Conservation (phyloP, 2,888 invertebrate genomes). For the Hirtodrosophila confusa region DNA sequence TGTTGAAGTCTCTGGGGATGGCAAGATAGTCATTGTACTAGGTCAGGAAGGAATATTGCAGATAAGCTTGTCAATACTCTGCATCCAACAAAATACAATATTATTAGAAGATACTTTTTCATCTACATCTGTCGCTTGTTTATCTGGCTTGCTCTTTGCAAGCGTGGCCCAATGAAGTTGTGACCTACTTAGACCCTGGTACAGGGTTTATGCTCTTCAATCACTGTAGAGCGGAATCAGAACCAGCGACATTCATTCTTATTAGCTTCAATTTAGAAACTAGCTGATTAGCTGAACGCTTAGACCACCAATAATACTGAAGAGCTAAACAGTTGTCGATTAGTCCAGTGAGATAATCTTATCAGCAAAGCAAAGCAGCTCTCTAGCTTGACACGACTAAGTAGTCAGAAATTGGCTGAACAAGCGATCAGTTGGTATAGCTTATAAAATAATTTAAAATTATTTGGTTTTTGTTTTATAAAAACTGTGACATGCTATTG, state of each 20-base stretch:
- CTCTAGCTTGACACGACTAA: neutral
- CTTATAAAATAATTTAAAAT: neutral
- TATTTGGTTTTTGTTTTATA: neutral
- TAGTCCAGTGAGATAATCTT: slow-evolving; percentile 37
- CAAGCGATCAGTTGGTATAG: slow-evolving; percentile 1
- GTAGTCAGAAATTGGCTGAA: slow-evolving; percentile 22
- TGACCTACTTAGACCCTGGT: no score
- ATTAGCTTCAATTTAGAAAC: neutral
- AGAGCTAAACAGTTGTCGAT: slow-evolving; percentile 19
- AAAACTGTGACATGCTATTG: slow-evolving; percentile 60
- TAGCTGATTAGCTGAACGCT: slow-evolving; percentile 14
- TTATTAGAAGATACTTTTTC: no score
- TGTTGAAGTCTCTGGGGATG: no score
- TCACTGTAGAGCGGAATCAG: neutral
- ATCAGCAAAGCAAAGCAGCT: slow-evolving; percentile 33
- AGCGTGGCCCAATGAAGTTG: no score
- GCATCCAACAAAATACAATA: no score
- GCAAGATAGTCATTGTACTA: no score
- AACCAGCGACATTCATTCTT: neutral
- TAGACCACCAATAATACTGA: neutral
- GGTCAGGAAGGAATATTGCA: no score
- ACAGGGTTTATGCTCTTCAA: no score
- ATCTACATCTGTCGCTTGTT: no score
- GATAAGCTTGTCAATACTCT: no score
- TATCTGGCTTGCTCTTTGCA: no score